Base-by-base conservation (phyloP, 2,888 invertebrate species). In the Troglohyphantes excavatus region DNA sequence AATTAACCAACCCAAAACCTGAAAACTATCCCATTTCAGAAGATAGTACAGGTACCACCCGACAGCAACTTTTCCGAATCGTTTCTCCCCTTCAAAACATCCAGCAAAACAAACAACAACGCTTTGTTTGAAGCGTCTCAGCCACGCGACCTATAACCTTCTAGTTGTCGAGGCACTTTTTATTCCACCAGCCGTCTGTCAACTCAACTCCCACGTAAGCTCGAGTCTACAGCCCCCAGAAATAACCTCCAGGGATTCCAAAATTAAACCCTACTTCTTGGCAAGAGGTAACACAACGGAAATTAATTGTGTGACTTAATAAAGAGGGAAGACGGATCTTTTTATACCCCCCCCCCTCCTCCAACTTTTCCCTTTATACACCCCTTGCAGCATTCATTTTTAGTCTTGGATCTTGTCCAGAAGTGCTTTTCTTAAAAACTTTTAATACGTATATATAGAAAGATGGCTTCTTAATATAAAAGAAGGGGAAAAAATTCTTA, bases 251-350 rank as follows among this genome's bases (percentile, higher is more conserved):
- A 23, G 23, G 2, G 68, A 59, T 75, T 84, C 86, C 46, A 78
- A 86, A 86, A 70, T 86, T 86, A 86, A 78, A 67, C 76, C 21
- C 53, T 39, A 19, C 59, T 43, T 70, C 70, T 78, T 86, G 72
- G 70, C 70, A 70, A 19, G 29, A 26, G 61, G 72, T 43, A 26
- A 33, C 17, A 67, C 13, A n/a, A 33, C 61, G 68, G 63, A 78
- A 85, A 86, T 86, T 86, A 86, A 86, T 86, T 86, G 86, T 78
- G 86, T 11, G 78, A 86, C 86, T 86, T 86, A 86, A 86, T 86
- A 86, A 78, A 86, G 78, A 61, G 84, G 19, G 23, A 13, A n/a
- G 17, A 17, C 23, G 23, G 19, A 61, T 27, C 19, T 11, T 23
- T 39, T 59, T 23, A 53, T 39, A 43, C 63, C 19, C 46, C 39